phyloP scores from a whole-genome alignment of 2,888 invertebrate genomes.

The Camptogramma bilineatum region DNA sequence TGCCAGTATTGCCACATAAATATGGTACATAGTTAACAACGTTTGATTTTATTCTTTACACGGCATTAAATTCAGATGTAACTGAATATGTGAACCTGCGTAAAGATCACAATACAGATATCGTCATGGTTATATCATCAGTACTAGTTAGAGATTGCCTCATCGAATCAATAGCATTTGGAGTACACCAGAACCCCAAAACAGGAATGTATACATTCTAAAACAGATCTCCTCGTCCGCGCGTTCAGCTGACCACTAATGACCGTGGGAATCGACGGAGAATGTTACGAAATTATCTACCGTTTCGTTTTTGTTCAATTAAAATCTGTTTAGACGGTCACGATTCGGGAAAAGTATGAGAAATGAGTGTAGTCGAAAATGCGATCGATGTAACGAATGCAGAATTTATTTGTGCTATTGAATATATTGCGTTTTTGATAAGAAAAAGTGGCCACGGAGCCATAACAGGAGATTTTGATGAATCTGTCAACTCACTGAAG shows the following conservation, averaged over 20 bases:
- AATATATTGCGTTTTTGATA: no score
- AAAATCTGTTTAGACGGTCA: constrained; percentile 26
- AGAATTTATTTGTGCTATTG: neutral
- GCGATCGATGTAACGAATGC: neutral
- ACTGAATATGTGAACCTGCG: no score
- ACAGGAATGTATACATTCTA: constrained; percentile 25
- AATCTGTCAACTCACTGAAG: no score
- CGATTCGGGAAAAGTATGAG: constrained; percentile 18
- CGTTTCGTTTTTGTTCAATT: constrained; percentile 25
- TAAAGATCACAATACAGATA: no score
- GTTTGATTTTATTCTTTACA: no score
- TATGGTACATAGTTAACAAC: no score
- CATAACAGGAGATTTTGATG: no score
- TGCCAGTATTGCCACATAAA: no score
- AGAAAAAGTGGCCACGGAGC: no score
- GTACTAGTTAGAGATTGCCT: neutral
- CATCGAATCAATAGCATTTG: neutral
- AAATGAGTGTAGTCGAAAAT: neutral
- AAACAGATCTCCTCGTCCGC: constrained; percentile 2
- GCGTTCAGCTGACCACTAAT: constrained; percentile 19
- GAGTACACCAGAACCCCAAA: constrained; percentile 9
- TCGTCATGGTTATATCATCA: no score
- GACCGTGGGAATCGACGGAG: constrained; percentile 35
- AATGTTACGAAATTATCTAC: constrained; percentile 30
- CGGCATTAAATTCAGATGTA: no score